phyloP scores from a whole-genome alignment of 2,888 invertebrate genomes.

The Drosophila subquinaria region DNA sequence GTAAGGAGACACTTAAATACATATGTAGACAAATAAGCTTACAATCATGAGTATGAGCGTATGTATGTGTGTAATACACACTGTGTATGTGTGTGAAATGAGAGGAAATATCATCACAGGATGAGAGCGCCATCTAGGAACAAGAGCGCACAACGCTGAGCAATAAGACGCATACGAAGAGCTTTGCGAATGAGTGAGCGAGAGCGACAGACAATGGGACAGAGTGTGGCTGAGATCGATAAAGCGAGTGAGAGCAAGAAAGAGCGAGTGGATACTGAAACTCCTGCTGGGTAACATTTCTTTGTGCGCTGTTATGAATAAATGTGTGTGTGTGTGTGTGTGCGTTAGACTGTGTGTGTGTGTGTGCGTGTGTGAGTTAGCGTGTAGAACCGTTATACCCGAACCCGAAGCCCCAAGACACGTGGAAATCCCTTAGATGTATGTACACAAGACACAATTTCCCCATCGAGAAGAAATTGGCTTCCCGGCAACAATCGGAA shows the following conservation, averaged over 20 bases:
- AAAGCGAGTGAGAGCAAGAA: not conserved
- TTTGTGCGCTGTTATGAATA: not conserved
- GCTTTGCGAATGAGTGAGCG: not conserved
- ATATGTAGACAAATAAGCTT: not conserved
- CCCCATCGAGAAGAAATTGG: not conserved
- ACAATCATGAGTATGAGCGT: not conserved
- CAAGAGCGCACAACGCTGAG: not conserved
- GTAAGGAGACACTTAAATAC: not conserved
- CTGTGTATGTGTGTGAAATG: slow-evolving; percentile 2
- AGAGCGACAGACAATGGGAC: not conserved
- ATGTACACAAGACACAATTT: not conserved
- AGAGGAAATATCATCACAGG: not conserved
- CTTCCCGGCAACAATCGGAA: not conserved
- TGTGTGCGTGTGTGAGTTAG: not conserved
- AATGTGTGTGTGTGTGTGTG: not conserved
- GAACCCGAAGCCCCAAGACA: not conserved
- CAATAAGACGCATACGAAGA: not conserved
- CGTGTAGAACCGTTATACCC: not conserved
- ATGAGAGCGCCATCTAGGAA: not conserved
- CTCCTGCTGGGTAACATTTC: not conserved
- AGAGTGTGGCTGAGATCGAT: not conserved
- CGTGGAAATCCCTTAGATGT: not conserved
- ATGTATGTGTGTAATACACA: not conserved
- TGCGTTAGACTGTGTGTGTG: not conserved
- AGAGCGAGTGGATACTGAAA: not conserved